phyloP scores from a whole-genome alignment of 35 echinoderm and acorn worm species.

The Eucidaris tribuloides region DNA sequence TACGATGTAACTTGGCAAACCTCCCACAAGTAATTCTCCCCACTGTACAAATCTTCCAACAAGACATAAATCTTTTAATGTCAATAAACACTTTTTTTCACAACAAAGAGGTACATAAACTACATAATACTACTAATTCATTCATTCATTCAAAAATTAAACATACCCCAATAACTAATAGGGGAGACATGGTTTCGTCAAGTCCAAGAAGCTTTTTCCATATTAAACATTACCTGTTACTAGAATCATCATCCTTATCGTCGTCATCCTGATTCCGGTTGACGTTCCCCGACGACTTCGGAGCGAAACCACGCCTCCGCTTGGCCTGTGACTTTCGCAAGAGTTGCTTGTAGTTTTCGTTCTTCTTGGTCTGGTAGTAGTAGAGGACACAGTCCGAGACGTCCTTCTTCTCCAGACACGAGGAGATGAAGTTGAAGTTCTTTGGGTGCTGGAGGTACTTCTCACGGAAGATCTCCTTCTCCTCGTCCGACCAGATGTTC shows the following conservation, averaged over 20 bases:
- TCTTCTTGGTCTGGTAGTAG: conserved; percentile 98
- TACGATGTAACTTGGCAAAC: too few species aligned
- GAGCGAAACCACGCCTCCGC: conserved; percentile 60
- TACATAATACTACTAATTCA: too few species aligned
- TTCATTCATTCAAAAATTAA: too few species aligned
- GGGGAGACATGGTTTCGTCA: too few species aligned
- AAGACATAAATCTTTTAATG: too few species aligned
- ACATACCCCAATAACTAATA: too few species aligned
- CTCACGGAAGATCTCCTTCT: conserved; percentile 93
- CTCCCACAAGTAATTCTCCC: too few species aligned
- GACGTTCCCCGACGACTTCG: conserved; percentile 55
- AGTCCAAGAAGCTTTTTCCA: too few species aligned
- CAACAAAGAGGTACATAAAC: too few species aligned
- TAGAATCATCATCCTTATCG: conserved; percentile 68
- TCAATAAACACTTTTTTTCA: too few species aligned
- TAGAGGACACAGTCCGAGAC: conserved; percentile 91
- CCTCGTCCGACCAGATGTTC: conserved; percentile 94
- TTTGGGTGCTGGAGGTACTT: conserved; percentile 95
- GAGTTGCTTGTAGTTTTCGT: conserved; percentile 91
- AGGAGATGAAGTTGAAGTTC: conserved; percentile 87
- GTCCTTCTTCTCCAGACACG: conserved; percentile 94
- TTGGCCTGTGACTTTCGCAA: conserved; percentile 81
- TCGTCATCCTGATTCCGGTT: conserved; percentile 64
- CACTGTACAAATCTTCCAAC: too few species aligned
- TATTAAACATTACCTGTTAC: conserved; percentile 27